These are phyloP conservation scores for Trichechus manatus DNA, from an alignment of 2,113 vertebrate species.

Conservation along the genomic window DNA sequence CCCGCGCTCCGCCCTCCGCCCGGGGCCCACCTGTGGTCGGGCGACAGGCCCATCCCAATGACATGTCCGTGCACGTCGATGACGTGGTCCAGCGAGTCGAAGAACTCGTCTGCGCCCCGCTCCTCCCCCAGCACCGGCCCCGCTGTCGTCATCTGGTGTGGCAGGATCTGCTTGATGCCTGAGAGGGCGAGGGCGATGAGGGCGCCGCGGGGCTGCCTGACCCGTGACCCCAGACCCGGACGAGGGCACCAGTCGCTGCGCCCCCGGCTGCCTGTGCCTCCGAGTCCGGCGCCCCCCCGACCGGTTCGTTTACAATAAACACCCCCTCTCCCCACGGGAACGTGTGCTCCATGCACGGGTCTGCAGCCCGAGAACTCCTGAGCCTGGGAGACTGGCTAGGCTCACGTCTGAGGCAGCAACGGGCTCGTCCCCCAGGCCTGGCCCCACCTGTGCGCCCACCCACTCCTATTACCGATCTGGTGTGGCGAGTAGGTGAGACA, in stretches of 20 bases:
- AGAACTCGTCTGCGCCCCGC: constrained; percentile 94
- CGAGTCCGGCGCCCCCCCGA: no score
- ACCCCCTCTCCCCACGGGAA: no score
- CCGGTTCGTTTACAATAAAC: no score
- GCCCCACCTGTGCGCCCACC: no score
- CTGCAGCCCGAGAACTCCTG: no score
- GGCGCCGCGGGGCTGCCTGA: no score
- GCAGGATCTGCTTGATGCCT: constrained; percentile 97
- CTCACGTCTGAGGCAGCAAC: no score
- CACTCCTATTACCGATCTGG: constrained; percentile 93
- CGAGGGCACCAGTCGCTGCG: no score
- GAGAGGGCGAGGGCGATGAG: not conserved
- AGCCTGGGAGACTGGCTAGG: no score
- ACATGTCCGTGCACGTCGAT: constrained; percentile 98
- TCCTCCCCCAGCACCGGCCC: constrained; percentile 96
- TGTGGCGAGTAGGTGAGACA: constrained; percentile 98
- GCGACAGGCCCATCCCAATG: constrained; percentile 98
- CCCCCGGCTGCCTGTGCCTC: no score
- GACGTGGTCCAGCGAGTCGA: constrained; percentile 96
- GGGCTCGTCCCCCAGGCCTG: not conserved
- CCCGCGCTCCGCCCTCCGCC: fast-evolving
- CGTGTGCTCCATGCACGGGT: no score
- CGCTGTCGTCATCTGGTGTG: constrained; percentile 96
- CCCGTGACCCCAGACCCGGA: no score
- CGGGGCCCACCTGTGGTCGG: constrained; percentile 94